phyloP scores from a whole-genome alignment of 2,888 invertebrate species.

The Torymus auratus region DNA sequence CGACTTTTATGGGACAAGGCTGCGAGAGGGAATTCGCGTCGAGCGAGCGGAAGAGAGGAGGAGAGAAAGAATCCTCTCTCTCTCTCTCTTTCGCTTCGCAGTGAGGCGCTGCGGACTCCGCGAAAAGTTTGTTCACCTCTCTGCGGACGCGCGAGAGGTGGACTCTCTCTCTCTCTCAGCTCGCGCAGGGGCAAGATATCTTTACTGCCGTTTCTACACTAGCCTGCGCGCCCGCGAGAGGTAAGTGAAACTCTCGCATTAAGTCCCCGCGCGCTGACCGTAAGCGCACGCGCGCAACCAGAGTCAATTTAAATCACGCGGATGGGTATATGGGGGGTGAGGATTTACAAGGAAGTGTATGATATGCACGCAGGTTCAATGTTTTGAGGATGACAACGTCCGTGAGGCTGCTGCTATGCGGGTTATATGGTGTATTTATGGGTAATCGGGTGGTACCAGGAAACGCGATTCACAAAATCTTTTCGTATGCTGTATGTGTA shows the following conservation, averaged over 20 bases:
- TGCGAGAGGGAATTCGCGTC: conserved; percentile 21
- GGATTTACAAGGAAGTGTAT: too few relatives aligned
- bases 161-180: conserved; percentile 4
- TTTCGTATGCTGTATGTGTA: too few relatives aligned
- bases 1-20: conserved; percentile 44
- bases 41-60: conserved; percentile 12
- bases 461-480: too few relatives aligned
- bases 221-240: background rate
- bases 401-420: too few relatives aligned
- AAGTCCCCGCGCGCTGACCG: conserved; percentile 3
- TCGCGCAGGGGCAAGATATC: conserved; percentile 28
- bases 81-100: background rate
- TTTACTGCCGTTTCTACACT: conserved; percentile 39
- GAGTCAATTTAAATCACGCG: conserved; percentile 22
- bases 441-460: too few relatives aligned
- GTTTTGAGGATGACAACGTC: too few relatives aligned
- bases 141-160: conserved; percentile 4
- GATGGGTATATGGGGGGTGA: too few relatives aligned
- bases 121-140: conserved; percentile 69
- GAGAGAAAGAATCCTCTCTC: conserved; percentile 2
- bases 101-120: conserved; percentile 33
- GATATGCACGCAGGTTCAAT: too few relatives aligned
- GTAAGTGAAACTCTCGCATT: conserved; percentile 47
- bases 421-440: too few relatives aligned
- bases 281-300: background rate